Evolutionary conservation across 2,888 invertebrate species (phyloP), one percentile per base, ranked within the genome.

Genomic region (Matsumyia berberina): DNA sequence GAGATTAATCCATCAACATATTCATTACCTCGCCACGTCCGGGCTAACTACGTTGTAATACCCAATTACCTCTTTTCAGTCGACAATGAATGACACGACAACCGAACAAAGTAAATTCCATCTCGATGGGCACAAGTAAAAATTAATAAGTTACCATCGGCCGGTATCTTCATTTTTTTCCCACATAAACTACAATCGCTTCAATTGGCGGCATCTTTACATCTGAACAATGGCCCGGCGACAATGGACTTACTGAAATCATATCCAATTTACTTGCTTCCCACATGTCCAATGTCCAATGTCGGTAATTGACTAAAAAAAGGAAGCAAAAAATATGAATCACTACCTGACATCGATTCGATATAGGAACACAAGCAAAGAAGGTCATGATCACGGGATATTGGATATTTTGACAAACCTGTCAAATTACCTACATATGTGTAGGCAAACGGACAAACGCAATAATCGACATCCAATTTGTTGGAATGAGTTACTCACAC

Each of bases 371-470:
- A 51, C 19, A 17, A 46, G 55, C 15, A 44, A 74, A 60, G 67
- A 67, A 73, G 64, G 74, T 80, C 74, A 79, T 74, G 53, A 57
- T 62, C 49, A 69, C 51, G 58, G 51, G 64, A 60, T 58, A 78
- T 79, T 46, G 44, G 53, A 60, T 85, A 74, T 85, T 85, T 85
- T 85, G 85, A 85, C 85, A 85, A 85, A 70, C 46, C 80, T 85
- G 85, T 85, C 85, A 85, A 70, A 85, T 85, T 70, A 80, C 80
- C 69, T 33, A 55, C 4, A 4, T 24, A n/a, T n/a, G n/a, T 74
- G 39, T 76, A 39, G 66, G 15, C 74, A 58, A 64, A 51, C 19
- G 53, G 12, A 73, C 44, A 39, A 55, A 70, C 46, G 57, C 70
- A 44, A 44, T 73, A 62, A 69, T 57, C 49, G 62, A 31, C 53